Conservation (phyloP, 2,888 invertebrate species). For the Biston stratarius region DNA sequence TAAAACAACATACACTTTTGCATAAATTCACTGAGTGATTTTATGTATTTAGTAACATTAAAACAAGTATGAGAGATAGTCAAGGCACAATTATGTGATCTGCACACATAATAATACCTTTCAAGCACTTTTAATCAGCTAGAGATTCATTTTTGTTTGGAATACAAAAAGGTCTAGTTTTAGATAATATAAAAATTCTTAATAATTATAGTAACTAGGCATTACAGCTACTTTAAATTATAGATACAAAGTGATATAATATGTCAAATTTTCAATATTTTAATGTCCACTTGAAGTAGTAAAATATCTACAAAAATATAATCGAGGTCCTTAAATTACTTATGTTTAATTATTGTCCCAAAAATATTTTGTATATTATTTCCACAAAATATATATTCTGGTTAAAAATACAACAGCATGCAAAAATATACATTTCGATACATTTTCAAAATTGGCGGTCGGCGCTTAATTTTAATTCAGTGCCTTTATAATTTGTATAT, state of each 20-base stretch:
- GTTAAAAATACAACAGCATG: constrained; percentile 55
- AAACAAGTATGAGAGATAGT: too few relatives aligned
- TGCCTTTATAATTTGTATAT: constrained; percentile 33
- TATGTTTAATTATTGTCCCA: constrained; percentile 28
- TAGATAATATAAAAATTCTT: not conserved
- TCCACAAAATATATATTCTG: constrained; percentile 63
- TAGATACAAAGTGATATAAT: constrained; percentile 8
- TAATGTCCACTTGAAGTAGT: constrained; percentile 7
- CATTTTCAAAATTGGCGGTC: constrained; percentile 11
- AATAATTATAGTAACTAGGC: not conserved
- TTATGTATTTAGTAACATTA: too few relatives aligned
- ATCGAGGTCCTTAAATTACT: constrained; percentile 7
- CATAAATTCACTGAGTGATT: too few relatives aligned
- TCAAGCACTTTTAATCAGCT: not conserved
- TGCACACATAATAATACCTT: too few relatives aligned
- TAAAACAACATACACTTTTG: too few relatives aligned
- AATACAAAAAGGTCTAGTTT: not conserved
- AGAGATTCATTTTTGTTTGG: not conserved
- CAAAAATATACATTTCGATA: constrained; percentile 54
- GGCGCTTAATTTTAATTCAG: constrained; percentile 42
- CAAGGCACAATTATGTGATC: too few relatives aligned
- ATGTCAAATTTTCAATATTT: constrained; percentile 24
- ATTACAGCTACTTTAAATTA: not conserved
- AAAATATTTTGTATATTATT: constrained; percentile 36
- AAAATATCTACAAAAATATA: constrained; percentile 52